Evolutionary conservation across 2,113 vertebrate genomes (phyloP).

Genomic region (Melanocharis versteri): DNA sequence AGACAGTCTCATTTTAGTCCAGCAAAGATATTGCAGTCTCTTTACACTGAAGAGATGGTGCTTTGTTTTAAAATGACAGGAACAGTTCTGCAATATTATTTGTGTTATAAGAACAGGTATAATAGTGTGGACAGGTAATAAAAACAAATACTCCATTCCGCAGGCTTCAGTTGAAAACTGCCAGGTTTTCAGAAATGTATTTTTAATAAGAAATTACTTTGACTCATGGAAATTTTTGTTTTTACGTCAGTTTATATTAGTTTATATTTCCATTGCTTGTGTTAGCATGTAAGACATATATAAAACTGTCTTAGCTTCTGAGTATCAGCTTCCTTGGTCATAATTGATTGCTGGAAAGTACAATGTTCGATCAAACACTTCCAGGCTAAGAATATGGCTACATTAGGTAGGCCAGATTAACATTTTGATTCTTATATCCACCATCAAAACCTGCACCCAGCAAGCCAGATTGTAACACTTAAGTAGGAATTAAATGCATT

Average conservation of each 20-base stretch:
- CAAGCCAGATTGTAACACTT: not conserved
- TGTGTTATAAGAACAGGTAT: not conserved
- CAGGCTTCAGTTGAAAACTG: not conserved
- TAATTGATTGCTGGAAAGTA: not conserved
- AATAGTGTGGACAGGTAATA: not conserved
- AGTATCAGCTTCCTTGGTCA: not conserved
- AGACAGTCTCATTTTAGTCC: not conserved
- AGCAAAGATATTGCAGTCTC: not conserved
- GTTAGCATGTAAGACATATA: not conserved
- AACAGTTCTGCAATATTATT: not conserved
- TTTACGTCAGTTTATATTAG: not conserved
- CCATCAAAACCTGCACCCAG: not conserved
- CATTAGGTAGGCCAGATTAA: not conserved
- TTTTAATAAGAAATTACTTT: not conserved
- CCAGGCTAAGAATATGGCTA: not conserved
- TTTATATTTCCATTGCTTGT: not conserved
- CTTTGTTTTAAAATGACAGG: not conserved
- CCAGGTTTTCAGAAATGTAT: not conserved
- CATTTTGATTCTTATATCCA: not conserved
- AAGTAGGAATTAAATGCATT: not conserved
- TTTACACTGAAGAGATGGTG: not conserved
- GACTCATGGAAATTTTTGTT: not conserved
- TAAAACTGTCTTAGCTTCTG: not conserved
- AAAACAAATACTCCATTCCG: not conserved
- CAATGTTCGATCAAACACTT: not conserved